These are phyloP conservation scores for Andrena haemorrhoa DNA, from an alignment of 2,888 invertebrate species.

Conservation along the genomic window DNA sequence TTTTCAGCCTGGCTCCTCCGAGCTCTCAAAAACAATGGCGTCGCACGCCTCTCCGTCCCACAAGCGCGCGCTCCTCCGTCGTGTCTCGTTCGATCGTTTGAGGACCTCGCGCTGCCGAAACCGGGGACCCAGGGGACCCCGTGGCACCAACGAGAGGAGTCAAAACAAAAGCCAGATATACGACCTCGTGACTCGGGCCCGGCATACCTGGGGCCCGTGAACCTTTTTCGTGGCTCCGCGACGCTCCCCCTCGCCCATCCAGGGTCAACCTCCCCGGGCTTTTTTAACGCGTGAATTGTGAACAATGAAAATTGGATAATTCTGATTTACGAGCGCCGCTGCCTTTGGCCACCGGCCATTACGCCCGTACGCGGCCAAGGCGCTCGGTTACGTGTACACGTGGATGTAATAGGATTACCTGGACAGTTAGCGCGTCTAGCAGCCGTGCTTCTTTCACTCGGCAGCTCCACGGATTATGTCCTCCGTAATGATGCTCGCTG, in stretches of 20 bases:
- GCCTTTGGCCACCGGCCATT: background rate
- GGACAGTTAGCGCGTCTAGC: background rate
- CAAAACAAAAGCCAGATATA: constrained; percentile 79
- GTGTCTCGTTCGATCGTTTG: constrained; percentile 49
- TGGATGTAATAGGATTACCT: constrained; percentile 39
- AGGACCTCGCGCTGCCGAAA: constrained; percentile 54
- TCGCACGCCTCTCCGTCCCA: constrained; percentile 39
- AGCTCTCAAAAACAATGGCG: constrained; percentile 77
- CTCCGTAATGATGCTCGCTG: background rate
- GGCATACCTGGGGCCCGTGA: constrained; percentile 68
- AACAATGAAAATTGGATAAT: constrained; percentile 45
- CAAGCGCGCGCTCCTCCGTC: constrained; percentile 32
- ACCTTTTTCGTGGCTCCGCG: constrained; percentile 28
- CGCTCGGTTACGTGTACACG: background rate
- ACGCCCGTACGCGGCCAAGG: background rate
- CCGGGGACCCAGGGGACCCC: constrained; percentile 53
- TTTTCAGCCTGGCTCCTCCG: constrained; percentile 53
- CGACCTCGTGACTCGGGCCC: constrained; percentile 73
- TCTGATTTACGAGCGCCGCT: constrained; percentile 23
- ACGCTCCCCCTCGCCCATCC: constrained; percentile 32
- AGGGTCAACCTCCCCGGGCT: constrained; percentile 35
- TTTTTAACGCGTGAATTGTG: constrained; percentile 38
- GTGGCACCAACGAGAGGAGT: constrained; percentile 63
- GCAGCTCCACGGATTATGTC: constrained; percentile 21
- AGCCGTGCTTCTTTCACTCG: constrained; percentile 17